These are phyloP conservation scores for Parnassius glacialis DNA, from an alignment of 2,888 invertebrate genomes.

Conservation along the genomic window DNA sequence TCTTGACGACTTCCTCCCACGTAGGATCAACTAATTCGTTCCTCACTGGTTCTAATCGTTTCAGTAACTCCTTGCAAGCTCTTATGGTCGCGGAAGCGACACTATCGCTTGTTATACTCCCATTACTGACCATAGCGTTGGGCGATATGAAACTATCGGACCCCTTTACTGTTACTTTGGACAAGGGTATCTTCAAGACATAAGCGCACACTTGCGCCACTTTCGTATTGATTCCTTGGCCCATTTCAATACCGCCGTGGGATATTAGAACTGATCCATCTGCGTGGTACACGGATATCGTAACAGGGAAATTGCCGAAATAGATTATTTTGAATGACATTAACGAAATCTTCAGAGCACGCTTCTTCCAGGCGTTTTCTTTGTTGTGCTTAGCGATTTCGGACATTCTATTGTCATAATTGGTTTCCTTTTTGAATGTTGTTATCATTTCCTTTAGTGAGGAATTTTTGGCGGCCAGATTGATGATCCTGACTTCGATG, in stretches of 20 bases:
- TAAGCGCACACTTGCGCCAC: conserved; percentile 87
- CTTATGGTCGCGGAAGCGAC: conserved; percentile 79
- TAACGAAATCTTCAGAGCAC: conserved; percentile 81
- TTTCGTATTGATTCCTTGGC: conserved; percentile 87
- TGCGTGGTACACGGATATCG: conserved; percentile 84
- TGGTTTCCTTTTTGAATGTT: conserved; percentile 78
- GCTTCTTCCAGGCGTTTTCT: conserved; percentile 88
- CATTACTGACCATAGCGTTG: conserved; percentile 85
- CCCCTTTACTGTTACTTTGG: conserved; percentile 81
- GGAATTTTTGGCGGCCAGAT: conserved; percentile 61
- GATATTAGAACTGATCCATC: conserved; percentile 85
- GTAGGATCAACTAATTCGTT: conserved; percentile 61
- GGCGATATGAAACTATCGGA: conserved; percentile 84
- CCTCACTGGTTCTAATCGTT: conserved; percentile 65
- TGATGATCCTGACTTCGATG: conserved; percentile 77
- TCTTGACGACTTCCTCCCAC: conserved; percentile 76
- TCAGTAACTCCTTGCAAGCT: conserved; percentile 73
- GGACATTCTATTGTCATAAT: conserved; percentile 75
- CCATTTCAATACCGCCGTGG: conserved; percentile 87
- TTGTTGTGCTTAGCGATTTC: conserved; percentile 80
- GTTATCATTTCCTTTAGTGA: conserved; percentile 73
- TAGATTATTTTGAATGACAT: conserved; percentile 82
- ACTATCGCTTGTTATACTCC: conserved; percentile 87
- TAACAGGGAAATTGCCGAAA: conserved; percentile 77
- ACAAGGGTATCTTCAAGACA: conserved; percentile 83